Evolutionary conservation across 2,888 invertebrate genomes (phyloP), one percentile per base, ranked within the genome.

Genomic region (Sarcophaga variegata): DNA sequence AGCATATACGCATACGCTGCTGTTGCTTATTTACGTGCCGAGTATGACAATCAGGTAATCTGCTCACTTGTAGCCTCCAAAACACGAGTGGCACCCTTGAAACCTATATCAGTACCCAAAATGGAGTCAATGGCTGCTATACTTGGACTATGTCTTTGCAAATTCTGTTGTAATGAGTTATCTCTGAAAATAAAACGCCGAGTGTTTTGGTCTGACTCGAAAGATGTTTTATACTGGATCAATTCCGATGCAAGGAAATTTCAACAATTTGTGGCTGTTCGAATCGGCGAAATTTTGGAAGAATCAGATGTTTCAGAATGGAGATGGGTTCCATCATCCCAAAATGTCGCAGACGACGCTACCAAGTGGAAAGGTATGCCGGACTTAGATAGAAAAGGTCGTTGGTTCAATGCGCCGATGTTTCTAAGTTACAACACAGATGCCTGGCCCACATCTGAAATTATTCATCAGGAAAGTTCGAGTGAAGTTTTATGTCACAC

Each of bases 71-170:
- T 89, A 20, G 87, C 85, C 8, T 82, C 89, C 12, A 89, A 89
- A 81, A 88, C 89, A 12, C 88, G 86, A 45, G 89, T 90, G 12
- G 89, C 89, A 14, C 89, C 90, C 22, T 66, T 89, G 4, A 89
- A 88, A 64, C 82, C 81, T 1, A 67, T 89, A 45, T 89, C 89
- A 4, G 89, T 89, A 8, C 89, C 88, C 12, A 83, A 89, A 59
- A 81, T 90, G 76, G 90, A 90, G 81, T 83, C 90, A 5, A 62
- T 88, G 4, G 88, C 88, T 8, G 89, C 90, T 0, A 83, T 90
- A 0, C 22, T 90, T 14, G 89, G 89, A 79, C 77, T 81, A 10
- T 82, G 88, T 12, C 75, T 89, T 37, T 27, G 4, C 27, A 5
- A 27, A 27, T 27, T 27, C 27, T 27, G 27, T 4, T 27, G 4